Base-by-base conservation (phyloP, 2,888 invertebrate genomes). In the Steinernema carpocapsae region DNA sequence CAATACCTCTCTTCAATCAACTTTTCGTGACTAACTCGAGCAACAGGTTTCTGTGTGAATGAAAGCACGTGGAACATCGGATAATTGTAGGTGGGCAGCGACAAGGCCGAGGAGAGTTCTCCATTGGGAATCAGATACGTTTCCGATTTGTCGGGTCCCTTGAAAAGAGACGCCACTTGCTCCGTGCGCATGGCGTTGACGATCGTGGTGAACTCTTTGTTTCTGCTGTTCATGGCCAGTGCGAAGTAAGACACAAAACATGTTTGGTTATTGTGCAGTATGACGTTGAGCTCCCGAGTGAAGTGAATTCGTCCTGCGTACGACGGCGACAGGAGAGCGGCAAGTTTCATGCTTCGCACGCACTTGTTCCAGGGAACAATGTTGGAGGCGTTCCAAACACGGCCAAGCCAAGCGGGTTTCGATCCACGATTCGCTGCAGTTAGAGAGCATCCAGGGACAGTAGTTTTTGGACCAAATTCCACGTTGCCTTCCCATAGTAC, bases 101-200 rank as follows among this genome's bases (percentile, higher is more conserved):
- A 56, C 1, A 76, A 51, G 19, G 51, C 51, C 19, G 71, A 70
- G 3, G 76, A 64, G 22, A 76, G 32, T 14, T 71, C 76, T 22
- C 76, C 76, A 32, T 76, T 76, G 19, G 76, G 76, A 0, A 76
- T 45, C 22, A 77, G 26, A 75, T 77, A 72, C 19, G 72, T 26
- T 22, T 37, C n/a, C 17, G 70, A 70, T 10, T 51, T 72, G 14
- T 70, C 29, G 22, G 76, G 43, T 0, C 59, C 17, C 29, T 29
- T n/a, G 17, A n/a, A 71, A 4, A 76, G 32, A n/a, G 77, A 72
- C 6, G 52, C 74, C 43, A 74, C 19, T 19, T 51, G 43, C n/a
- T 51, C 46, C 1, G 29, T 75, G 7, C 52, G 22, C 71, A 74
- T 51, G 7, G 73, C n/a, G 0, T 46, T 46, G 37, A 74, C 74